These are phyloP conservation scores for Dexiosoma caninum DNA, from an alignment of 2,888 invertebrate genomes.

Conservation along the genomic window DNA sequence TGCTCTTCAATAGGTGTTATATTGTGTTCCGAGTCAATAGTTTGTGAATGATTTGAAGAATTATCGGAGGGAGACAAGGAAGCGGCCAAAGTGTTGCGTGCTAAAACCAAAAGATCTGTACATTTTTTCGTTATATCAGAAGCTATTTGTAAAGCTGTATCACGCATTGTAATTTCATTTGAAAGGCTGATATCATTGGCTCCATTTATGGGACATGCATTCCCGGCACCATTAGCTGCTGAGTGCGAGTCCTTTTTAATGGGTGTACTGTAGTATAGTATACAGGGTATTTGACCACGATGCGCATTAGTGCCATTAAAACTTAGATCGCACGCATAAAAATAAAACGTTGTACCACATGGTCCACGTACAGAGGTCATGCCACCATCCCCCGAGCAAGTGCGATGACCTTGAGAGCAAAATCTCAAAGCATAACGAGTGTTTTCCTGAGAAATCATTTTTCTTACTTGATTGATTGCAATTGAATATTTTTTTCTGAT, in stretches of 20 bases:
- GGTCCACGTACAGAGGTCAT: constrained; percentile 92
- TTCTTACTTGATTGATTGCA: neutral
- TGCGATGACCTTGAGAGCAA: constrained; percentile 93
- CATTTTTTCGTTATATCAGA: constrained; percentile 87
- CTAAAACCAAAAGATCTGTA: constrained; percentile 86
- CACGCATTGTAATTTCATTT: constrained; percentile 75
- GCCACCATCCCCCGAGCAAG: constrained; percentile 96
- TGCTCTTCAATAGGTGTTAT: constrained; percentile 78
- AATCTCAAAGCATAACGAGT: constrained; percentile 92
- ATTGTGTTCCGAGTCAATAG: constrained; percentile 78
- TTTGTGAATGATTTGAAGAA: constrained; percentile 78
- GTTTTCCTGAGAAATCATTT: constrained; percentile 83
- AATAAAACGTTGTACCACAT: constrained; percentile 94
- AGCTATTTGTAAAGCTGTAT: constrained; percentile 85
- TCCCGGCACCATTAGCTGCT: neutral
- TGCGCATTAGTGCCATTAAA: constrained; percentile 97
- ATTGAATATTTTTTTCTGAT: too few relatives aligned
- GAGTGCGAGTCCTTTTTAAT: constrained; percentile 71
- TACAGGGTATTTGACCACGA: constrained; percentile 95
- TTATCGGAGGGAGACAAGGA: constrained; percentile 80
- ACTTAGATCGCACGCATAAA: constrained; percentile 93
- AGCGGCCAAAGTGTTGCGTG: constrained; percentile 83
- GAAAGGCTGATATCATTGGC: constrained; percentile 55
- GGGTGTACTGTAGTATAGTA: constrained; percentile 84
- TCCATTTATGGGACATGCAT: constrained; percentile 17